Percentiles rank a stretch among this genome's conserved stretches.
These are phyloP conservation scores for Timema cristinae DNA, from an alignment of 2,888 invertebrate genomes.

Conservation along the genomic window DNA sequence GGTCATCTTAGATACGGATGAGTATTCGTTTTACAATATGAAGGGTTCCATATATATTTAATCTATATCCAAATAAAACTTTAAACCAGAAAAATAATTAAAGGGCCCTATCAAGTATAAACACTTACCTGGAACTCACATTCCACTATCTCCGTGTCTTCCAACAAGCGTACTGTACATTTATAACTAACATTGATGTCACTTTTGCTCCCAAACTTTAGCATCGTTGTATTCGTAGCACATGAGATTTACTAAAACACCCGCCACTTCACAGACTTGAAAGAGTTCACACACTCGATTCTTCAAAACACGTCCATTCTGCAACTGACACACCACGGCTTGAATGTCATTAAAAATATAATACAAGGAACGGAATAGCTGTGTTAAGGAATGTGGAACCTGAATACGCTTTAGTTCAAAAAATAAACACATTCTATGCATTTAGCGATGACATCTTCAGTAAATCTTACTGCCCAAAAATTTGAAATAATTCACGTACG, in stretches of 20 bases:
- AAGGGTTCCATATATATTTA: too few relatives aligned
- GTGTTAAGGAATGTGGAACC: constrained; percentile 26
- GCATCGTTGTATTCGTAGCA: constrained; percentile 46
- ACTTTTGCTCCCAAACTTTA: constrained; percentile 59
- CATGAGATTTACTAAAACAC: constrained; percentile 24
- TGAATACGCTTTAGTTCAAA: constrained; percentile 31
- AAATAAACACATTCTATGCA: constrained; percentile 32
- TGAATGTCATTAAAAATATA: background rate
- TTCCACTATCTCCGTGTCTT: constrained; percentile 87
- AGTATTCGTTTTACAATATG: too few relatives aligned
- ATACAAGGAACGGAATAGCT: constrained; percentile 25
- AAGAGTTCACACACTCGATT: background rate
- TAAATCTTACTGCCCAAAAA: constrained; percentile 20
- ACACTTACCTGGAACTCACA: constrained; percentile 80
- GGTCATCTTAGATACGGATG: too few relatives aligned
- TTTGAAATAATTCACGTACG: constrained; percentile 26
- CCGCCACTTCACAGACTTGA: background rate
- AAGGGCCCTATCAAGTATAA: background rate
- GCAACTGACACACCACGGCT: constrained; percentile 1
- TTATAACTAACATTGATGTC: constrained; percentile 75
- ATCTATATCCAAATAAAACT: background rate
- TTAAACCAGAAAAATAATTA: constrained; percentile 20
- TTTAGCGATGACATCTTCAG: constrained; percentile 31
- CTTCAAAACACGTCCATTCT: constrained; percentile 8
- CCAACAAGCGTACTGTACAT: constrained; percentile 83